phyloP scores from a whole-genome alignment of 2,113 vertebrate species.

The Columba livia region DNA sequence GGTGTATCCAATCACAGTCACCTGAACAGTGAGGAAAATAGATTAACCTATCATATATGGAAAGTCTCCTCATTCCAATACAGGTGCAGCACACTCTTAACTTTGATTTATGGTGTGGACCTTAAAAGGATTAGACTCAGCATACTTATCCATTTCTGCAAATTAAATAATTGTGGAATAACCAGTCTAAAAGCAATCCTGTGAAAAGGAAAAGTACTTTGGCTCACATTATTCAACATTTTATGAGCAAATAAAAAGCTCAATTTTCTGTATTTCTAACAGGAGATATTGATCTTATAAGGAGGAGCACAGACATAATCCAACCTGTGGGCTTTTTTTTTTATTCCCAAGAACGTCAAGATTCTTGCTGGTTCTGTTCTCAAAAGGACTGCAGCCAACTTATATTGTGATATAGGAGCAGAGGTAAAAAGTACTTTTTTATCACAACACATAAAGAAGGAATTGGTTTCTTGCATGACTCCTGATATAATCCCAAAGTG shows the following conservation, averaged over 20 bases:
- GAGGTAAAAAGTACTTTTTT: background rate
- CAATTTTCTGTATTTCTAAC: background rate
- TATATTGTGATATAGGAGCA: background rate
- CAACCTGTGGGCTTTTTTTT: background rate
- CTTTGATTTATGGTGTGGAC: background rate
- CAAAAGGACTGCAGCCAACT: background rate
- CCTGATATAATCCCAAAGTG: background rate
- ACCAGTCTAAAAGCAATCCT: background rate
- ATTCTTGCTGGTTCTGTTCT: background rate
- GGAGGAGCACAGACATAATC: background rate
- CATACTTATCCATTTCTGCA: background rate
- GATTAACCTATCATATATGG: background rate
- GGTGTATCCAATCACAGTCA: slow-evolving; percentile 95
- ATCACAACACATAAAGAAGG: background rate
- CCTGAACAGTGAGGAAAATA: slow-evolving; percentile 73
- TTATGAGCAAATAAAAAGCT: background rate
- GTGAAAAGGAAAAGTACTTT: background rate
- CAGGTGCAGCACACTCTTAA: background rate
- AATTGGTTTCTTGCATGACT: background rate
- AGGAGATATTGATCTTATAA: background rate
- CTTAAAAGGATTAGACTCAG: background rate
- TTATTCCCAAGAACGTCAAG: background rate
- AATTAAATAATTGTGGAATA: background rate
- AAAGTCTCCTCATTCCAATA: background rate
- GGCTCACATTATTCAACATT: background rate